Conservation (phyloP, 2,113 vertebrate genomes). For the Ctenodactylus gundi region DNA sequence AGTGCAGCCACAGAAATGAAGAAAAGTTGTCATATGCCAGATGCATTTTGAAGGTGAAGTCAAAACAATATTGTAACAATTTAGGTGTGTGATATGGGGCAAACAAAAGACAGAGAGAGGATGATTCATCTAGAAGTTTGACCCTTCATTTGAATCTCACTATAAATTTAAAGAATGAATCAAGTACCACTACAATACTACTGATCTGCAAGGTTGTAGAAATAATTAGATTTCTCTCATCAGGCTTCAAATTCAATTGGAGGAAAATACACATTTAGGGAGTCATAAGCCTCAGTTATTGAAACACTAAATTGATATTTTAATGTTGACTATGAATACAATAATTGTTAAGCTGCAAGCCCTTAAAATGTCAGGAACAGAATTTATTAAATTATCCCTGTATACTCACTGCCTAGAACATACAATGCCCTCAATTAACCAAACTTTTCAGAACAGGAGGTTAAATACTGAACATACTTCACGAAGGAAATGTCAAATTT, state of each 20-base stretch:
- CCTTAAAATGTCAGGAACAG: background rate
- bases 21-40: background rate
- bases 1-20: background rate
- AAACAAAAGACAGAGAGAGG: background rate
- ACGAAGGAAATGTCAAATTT: background rate
- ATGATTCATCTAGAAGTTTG: background rate
- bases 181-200: background rate
- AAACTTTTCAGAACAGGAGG: background rate
- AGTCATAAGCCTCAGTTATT: background rate
- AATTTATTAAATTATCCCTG: background rate
- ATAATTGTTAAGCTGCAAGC: background rate
- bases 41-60: background rate
- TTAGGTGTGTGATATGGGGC: background rate
- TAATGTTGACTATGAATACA: background rate
- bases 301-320: background rate
- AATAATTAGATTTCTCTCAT: background rate
- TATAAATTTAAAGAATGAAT: background rate
- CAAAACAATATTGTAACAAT: background rate
- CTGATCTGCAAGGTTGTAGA: background rate
- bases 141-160: background rate
- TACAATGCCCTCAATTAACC: conserved; percentile 7
- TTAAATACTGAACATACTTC: background rate
- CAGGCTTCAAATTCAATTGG: background rate
- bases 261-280: background rate
- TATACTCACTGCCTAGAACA: background rate